phyloP scores from a whole-genome alignment of 2,888 invertebrate genomes.

The Hyles lineata region DNA sequence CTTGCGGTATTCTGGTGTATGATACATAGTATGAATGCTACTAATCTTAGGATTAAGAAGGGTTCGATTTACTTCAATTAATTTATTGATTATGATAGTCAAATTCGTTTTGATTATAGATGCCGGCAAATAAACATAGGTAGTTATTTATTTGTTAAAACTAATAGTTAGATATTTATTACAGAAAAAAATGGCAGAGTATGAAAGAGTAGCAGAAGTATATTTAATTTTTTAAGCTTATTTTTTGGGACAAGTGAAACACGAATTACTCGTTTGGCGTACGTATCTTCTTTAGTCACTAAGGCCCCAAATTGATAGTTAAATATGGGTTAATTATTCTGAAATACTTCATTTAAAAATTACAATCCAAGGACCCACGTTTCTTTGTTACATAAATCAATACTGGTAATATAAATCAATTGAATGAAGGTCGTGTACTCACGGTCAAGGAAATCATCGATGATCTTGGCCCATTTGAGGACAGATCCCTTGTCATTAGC shows the following conservation, averaged over 20 bases:
- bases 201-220: no score
- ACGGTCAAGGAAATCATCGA: constrained; percentile 92
- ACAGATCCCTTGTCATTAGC: constrained; percentile 90
- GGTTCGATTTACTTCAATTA: not conserved
- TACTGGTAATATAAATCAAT: constrained; percentile 17
- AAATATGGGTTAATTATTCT: not conserved
- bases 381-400: not conserved
- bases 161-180: no score
- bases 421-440: constrained; percentile 57
- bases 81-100: not conserved
- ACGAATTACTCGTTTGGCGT: no score
- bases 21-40: constrained; percentile 4
- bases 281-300: no score
- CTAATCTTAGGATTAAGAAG: not conserved
- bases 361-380: not conserved
- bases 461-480: constrained; percentile 91
- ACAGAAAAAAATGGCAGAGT: no score
- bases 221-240: no score
- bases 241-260: no score
- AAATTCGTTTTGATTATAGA: no score
- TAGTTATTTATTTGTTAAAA: no score
- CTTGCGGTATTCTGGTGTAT: constrained; percentile 75
- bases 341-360: not conserved
- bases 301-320: not conserved
- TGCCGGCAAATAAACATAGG: no score